These are phyloP conservation scores for Linepithema humile DNA, from an alignment of 1,140 invertebrate genomes.

Conservation along the genomic window DNA sequence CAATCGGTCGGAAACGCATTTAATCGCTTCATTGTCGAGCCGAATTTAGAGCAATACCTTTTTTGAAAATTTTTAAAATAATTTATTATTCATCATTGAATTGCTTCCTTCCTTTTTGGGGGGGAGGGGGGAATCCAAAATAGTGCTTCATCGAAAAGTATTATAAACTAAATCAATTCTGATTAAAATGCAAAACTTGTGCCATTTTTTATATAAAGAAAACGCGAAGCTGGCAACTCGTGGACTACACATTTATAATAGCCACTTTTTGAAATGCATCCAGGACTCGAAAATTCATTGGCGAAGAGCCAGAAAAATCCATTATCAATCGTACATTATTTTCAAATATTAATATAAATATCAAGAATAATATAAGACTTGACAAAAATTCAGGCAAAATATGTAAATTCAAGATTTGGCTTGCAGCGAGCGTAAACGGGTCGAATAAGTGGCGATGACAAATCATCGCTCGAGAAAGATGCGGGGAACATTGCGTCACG, in stretches of 20 bases:
- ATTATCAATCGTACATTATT: too few relatives aligned
- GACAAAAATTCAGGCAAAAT: neutral
- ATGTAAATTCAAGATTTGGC: slow-evolving; percentile 14
- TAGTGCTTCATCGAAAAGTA: too few relatives aligned
- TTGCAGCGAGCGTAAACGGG: slow-evolving; percentile 6
- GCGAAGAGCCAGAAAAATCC: too few relatives aligned
- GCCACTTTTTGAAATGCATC: too few relatives aligned
- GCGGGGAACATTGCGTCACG: slow-evolving; percentile 35
- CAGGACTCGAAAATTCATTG: too few relatives aligned
- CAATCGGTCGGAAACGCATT: slow-evolving; percentile 16
- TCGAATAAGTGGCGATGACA: slow-evolving; percentile 15
- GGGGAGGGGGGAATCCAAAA: too few relatives aligned
- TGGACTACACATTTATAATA: too few relatives aligned
- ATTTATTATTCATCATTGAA: slow-evolving; percentile 11
- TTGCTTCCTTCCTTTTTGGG: too few relatives aligned
- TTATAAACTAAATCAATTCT: too few relatives aligned
- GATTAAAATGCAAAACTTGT: too few relatives aligned
- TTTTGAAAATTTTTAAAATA: neutral
- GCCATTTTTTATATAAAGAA: too few relatives aligned
- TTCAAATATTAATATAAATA: slow-evolving; percentile 8
- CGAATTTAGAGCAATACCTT: neutral
- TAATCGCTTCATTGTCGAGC: slow-evolving; percentile 16
- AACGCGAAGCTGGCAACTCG: too few relatives aligned
- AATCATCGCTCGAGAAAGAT: slow-evolving; percentile 9
- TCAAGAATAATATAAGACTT: neutral